Evolutionary conservation across 2,888 invertebrate species (phyloP).

Genomic region (Plebejus melissa): DNA sequence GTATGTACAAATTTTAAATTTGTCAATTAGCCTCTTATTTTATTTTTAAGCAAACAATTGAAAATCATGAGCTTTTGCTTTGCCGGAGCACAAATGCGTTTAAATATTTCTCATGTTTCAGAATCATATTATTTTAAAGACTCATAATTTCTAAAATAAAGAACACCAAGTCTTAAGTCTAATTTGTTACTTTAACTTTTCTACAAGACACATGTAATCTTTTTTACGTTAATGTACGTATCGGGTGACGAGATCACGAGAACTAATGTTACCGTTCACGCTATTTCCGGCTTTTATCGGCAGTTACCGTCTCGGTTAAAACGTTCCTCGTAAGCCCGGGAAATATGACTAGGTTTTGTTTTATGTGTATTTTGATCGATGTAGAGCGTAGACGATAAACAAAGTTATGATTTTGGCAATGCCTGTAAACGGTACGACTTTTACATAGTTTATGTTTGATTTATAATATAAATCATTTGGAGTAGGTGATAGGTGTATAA

Average conservation of each 20-base stretch:
- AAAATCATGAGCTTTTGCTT: too few relatives aligned
- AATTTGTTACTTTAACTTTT: conserved; percentile 7
- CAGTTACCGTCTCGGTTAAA: conserved; percentile 42
- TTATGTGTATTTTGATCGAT: not conserved
- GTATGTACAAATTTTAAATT: too few relatives aligned
- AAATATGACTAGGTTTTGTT: conserved; percentile 31
- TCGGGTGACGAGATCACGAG: conserved; percentile 62
- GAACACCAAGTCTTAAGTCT: not conserved
- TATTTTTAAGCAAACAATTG: too few relatives aligned
- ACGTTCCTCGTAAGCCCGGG: conserved; percentile 40
- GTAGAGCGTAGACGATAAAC: not conserved
- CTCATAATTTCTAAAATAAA: not conserved
- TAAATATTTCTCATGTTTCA: too few relatives aligned
- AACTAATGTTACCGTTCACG: conserved; percentile 72
- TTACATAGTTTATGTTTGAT: too few relatives aligned
- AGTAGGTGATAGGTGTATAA: too few relatives aligned
- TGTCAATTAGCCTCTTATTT: too few relatives aligned
- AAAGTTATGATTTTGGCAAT: not conserved
- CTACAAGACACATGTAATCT: conserved; percentile 30
- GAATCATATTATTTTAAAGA: too few relatives aligned
- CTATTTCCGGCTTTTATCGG: conserved; percentile 62
- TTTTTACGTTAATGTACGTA: conserved; percentile 45
- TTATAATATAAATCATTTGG: too few relatives aligned
- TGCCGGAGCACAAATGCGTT: too few relatives aligned
- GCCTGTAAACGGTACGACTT: too few relatives aligned